phyloP scores from a whole-genome alignment of 2,888 invertebrate genomes.

The Acanthosoma haemorrhoidale region DNA sequence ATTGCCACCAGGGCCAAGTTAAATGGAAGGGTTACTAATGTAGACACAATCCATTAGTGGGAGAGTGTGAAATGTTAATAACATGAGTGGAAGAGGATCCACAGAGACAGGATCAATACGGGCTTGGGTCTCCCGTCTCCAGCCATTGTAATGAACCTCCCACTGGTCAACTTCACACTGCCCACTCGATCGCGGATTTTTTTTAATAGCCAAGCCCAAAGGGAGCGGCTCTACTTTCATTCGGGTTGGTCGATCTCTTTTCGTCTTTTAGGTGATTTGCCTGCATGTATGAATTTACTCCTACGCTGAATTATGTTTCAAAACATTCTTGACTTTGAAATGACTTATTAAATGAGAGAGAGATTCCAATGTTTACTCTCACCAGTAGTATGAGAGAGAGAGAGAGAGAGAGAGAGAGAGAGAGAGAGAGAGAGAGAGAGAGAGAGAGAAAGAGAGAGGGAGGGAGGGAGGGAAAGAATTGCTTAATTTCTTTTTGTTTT shows the following conservation, averaged over 20 bases:
- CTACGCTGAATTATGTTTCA: too few species aligned
- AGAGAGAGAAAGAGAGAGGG: conserved; percentile 24
- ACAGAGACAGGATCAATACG: background rate
- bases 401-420: conserved; percentile 18
- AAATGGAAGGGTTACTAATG: too few species aligned
- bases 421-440: conserved; percentile 20
- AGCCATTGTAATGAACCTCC: conserved; percentile 5
- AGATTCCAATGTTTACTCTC: too few species aligned
- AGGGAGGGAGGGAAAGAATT: background rate
- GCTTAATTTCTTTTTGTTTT: too few species aligned
- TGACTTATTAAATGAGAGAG: background rate
- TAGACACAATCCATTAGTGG: too few species aligned
- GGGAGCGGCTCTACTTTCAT: too few species aligned
- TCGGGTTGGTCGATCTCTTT: too few species aligned
- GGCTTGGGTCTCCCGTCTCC: background rate
- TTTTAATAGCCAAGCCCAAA: too few species aligned
- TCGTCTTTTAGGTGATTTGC: too few species aligned
- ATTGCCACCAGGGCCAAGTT: too few species aligned
- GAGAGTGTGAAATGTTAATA: conserved; percentile 5
- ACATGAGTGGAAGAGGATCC: background rate
- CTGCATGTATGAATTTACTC: too few species aligned
- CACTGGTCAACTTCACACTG: background rate
- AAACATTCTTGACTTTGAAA: background rate
- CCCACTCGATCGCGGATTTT: too few species aligned
- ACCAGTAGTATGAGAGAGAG: conserved; percentile 29